Conservation (phyloP, 2,888 invertebrate species). For the Oscheius sp. region DNA sequence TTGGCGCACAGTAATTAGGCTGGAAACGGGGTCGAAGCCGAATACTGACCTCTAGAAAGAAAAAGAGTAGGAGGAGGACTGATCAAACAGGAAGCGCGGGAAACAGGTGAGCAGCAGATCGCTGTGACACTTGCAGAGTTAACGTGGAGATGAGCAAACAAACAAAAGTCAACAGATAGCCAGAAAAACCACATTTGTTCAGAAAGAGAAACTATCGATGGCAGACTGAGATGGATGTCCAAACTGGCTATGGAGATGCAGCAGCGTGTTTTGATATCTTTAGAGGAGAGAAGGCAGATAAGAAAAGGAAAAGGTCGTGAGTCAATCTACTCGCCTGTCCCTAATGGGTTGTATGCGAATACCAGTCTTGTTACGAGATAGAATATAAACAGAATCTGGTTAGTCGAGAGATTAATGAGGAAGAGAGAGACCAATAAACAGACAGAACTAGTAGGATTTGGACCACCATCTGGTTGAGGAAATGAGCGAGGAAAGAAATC, state of each 20-base stretch:
- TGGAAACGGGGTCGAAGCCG: slow-evolving; percentile 13
- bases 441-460: not conserved
- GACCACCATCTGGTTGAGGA: too few species aligned
- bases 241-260: not conserved
- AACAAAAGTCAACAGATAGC: slow-evolving; percentile 18
- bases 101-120: not conserved
- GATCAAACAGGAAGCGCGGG: slow-evolving; percentile 10
- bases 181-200: not conserved
- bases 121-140: not conserved
- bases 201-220: not conserved
- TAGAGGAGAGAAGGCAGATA: not conserved
- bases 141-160: slow-evolving; percentile 8
- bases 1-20: slow-evolving; percentile 8
- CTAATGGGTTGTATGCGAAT: too few species aligned
- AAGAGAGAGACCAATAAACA: not conserved
- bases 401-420: not conserved
- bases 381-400: too few species aligned
- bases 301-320: too few species aligned
- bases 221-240: not conserved
- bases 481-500: too few species aligned
- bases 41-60: not conserved
- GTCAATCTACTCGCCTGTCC: too few species aligned
- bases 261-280: not conserved
- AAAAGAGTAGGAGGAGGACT: not conserved
- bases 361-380: too few species aligned